These are phyloP conservation scores for Uloborus diversus DNA, from an alignment of 1,140 invertebrate genomes.

Conservation along the genomic window DNA sequence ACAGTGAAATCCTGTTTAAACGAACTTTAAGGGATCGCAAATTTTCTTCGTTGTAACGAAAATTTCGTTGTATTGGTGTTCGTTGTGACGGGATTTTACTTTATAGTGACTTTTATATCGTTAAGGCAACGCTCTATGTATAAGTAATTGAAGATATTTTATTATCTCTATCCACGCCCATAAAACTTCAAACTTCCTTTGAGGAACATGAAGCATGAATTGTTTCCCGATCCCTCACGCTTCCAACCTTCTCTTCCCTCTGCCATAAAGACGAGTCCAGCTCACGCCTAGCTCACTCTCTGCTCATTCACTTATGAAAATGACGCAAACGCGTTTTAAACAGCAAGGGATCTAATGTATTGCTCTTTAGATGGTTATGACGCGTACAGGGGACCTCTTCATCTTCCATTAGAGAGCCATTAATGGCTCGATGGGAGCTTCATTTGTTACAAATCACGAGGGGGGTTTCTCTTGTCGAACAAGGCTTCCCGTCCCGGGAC, in stretches of 20 bases:
- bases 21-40: too few species aligned
- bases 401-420: slow-evolving; percentile 41
- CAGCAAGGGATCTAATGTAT: slow-evolving; percentile 37
- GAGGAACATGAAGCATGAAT: too few species aligned
- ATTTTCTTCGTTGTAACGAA: too few species aligned
- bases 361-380: slow-evolving; percentile 43
- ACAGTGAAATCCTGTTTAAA: too few species aligned
- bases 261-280: not conserved
- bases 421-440: slow-evolving; percentile 45
- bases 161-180: too few species aligned
- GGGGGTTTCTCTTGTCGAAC: slow-evolving; percentile 44
- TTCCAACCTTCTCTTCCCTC: not conserved
- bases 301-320: slow-evolving; percentile 49
- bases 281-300: not conserved
- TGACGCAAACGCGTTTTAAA: slow-evolving; percentile 55
- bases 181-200: too few species aligned
- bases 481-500: slow-evolving; percentile 18
- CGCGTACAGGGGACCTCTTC: not conserved
- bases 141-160: too few species aligned
- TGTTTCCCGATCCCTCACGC: too few species aligned
- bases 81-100: too few species aligned
- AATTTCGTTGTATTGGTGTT: too few species aligned
- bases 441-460: slow-evolving; percentile 54
- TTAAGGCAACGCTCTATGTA: too few species aligned
- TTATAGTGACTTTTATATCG: too few species aligned